phyloP scores from a whole-genome alignment of 2,113 vertebrate species.

The Melospiza melodia region DNA sequence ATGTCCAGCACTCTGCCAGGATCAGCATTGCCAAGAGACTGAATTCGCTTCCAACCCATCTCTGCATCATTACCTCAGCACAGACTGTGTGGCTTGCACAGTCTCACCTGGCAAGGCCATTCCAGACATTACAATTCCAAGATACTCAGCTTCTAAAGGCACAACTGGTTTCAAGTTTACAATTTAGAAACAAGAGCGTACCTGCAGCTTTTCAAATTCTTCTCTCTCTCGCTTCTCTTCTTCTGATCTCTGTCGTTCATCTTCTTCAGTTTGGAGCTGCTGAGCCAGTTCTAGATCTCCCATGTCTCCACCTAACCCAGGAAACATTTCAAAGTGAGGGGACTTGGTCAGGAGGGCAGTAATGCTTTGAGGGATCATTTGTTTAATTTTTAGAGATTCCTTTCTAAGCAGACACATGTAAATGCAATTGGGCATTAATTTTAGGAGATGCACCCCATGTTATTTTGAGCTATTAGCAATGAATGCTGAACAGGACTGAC shows the following conservation, averaged over 20 bases:
- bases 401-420: neutral
- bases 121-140: neutral
- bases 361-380: neutral
- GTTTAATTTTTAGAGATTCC: neutral
- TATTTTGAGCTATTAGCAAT: neutral
- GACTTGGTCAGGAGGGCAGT: neutral
- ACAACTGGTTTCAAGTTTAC: neutral
- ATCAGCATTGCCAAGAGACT: neutral
- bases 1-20: neutral
- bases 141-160: neutral
- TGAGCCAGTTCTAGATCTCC: conserved; percentile 82
- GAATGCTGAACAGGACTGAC: neutral
- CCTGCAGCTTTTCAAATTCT: conserved; percentile 90
- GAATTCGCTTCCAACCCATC: neutral
- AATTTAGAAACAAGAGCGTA: conserved; percentile 33
- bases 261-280: conserved; percentile 84
- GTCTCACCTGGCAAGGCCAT: neutral
- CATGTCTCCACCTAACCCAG: conserved; percentile 22
- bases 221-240: conserved; percentile 78
- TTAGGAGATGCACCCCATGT: neutral
- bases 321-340: neutral
- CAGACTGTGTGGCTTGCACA: neutral
- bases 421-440: neutral
- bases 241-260: conserved; percentile 69
- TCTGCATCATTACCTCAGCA: neutral